Evolutionary conservation across 2,888 invertebrate species (phyloP).

Genomic region (Halocaridina rubra): DNA sequence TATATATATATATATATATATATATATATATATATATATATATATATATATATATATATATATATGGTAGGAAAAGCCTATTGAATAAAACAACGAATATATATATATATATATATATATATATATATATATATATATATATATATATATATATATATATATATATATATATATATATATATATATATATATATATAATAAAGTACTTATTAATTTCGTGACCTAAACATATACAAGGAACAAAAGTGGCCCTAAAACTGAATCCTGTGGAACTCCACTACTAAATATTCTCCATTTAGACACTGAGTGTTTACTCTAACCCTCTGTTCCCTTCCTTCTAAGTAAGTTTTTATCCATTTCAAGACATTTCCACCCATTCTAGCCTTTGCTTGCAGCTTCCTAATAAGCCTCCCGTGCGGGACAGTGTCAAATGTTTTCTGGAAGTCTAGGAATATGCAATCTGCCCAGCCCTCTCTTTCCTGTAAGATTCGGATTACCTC

Average conservation of each 20-base stretch:
- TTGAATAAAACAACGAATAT: not conserved
- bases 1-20: conserved; percentile 6
- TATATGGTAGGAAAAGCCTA: not conserved
- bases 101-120: conserved; percentile 7
- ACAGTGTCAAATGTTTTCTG: no score
- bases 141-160: conserved; percentile 22
- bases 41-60: conserved; percentile 12
- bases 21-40: conserved; percentile 9
- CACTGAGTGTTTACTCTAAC: no score
- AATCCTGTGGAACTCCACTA: not conserved
- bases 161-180: not conserved
- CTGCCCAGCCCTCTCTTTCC: no score
- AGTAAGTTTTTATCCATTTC: no score
- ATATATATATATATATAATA: not conserved
- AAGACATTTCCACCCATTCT: no score
- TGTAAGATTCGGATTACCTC: no score
- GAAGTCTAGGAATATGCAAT: no score
- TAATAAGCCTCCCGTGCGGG: no score
- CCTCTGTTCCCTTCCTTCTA: no score
- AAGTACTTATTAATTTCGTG: not conserved
- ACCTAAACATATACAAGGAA: not conserved
- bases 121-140: conserved; percentile 9
- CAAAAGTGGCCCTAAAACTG: no score
- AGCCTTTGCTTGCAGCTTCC: no score
- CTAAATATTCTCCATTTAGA: no score